Base-by-base conservation (phyloP, 2,888 invertebrate species). In the Troides helena region DNA sequence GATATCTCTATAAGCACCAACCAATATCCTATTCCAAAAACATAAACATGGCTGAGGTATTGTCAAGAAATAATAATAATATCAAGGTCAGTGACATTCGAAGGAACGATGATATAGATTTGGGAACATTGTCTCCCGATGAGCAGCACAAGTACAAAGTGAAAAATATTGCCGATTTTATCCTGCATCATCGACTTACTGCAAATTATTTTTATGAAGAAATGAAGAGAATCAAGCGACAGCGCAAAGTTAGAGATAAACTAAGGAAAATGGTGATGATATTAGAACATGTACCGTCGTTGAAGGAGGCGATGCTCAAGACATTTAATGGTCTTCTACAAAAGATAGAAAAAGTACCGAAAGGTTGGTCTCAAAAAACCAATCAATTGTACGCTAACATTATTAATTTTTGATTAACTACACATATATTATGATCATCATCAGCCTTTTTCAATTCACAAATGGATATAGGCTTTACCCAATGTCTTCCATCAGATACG, bases 181-280 rank as follows among this genome's bases (percentile, higher is more conserved):
- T 85, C 65, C 60, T 72, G 23, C 63, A 72, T 0, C 74, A 78
- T 57, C 75, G 72, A 8, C 30, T 68, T 2, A 71, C 77, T 0
- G 81, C 85, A 0, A 73, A 77, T 14, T 85, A 84, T 74, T 75
- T 87, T 3, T 79, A 81, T 56, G 66, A 76, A 0, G 85, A 87
- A 77, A 75, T 86, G 65, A 53, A 75, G 57, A 79, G 85, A 58
- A 85, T 86, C 6, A 46, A 72, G 36, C 68, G 46, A 4, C 72
- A 75, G 0, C 73, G 73, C 1, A 21, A 43, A 7, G 73, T 85
- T 0, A 79, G 75, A 53, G 84, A 85, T 62, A 69, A 71, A 0
- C 56, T 84, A 4, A 81, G 85, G 65, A 21, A 65, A 65, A 83
- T 88, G 81, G 75, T 86, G 0, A 69, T 73, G 0, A 76, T 74